Evolutionary conservation across 2,113 vertebrate species (phyloP).

Genomic region (Epinephelus moara): DNA sequence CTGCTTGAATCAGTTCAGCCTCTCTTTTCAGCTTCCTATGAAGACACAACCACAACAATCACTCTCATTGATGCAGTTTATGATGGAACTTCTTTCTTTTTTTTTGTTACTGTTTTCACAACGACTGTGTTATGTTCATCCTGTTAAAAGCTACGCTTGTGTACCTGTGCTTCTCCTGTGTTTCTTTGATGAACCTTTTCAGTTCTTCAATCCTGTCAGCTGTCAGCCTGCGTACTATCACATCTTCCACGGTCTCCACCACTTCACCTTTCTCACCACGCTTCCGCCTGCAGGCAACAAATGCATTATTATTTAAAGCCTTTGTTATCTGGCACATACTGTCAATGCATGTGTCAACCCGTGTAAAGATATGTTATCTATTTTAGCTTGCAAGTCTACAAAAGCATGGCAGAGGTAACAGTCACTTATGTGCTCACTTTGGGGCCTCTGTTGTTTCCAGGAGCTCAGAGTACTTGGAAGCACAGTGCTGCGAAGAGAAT

Average conservation of each 20-base stretch:
- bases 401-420: constrained; percentile 4
- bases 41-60: constrained; percentile 1
- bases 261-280: constrained; percentile 96
- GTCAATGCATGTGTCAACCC: neutral
- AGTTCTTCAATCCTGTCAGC: constrained; percentile 94
- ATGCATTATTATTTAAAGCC: neutral
- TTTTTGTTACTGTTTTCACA: neutral
- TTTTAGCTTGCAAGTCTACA: neutral
- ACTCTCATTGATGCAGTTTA: neutral
- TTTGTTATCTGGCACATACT: neutral
- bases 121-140: neutral
- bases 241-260: constrained; percentile 97
- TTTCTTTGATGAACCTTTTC: constrained; percentile 95
- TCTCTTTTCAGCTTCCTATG: constrained; percentile 93
- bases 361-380: neutral
- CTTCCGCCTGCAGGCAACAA: constrained; percentile 87
- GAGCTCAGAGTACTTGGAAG: constrained; percentile 93
- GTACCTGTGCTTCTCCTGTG: constrained; percentile 95
- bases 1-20: constrained; percentile 93
- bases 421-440: constrained; percentile 86
- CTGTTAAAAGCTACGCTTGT: neutral
- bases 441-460: constrained; percentile 95
- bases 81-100: accelerated
- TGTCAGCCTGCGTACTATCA: constrained; percentile 94
- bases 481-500: constrained; percentile 77